Base-by-base conservation (phyloP, 2,888 invertebrate species). In the Lasioglossum morio region DNA sequence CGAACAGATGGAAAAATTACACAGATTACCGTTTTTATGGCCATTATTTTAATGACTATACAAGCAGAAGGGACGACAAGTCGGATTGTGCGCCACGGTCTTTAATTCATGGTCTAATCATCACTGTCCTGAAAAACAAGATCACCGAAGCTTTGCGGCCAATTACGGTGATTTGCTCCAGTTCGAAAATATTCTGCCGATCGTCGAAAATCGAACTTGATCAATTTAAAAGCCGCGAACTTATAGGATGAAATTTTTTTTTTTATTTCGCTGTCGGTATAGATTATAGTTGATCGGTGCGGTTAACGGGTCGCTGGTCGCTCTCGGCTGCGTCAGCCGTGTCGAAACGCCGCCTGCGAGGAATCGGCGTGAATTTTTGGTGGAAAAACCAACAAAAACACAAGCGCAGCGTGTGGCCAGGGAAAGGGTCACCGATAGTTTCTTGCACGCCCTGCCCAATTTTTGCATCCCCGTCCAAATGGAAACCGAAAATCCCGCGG, bases 401-500 rank as follows among this genome's bases (percentile, higher is more conserved):
- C 30, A 19, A 63, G 16, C 16, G 16, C 30, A 16, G 23, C 37
- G 37, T 14, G 66, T 23, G 19, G 27, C 3, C n/a, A 2, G 23
- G n/a, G 30, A 27, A 66, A 48, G 53, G 27, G 40, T n/a, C 40
- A 23, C 48, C 75, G 81, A 75, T 81, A 72, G 34, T 83, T 83
- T 37, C 81, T 80, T 70, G 37, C 12, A 34, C 57, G 37, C 16
- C 40, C 80, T 3, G 70, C n/a, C 69, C 57, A n/a, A 66, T 76
- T 76, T 43, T 46, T 27, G 30, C 57, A 19, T 34, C 7, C n/a
- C 40, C 10, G 12, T 23, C 1, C 37, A 40, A 69, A 80, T 53
- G 77, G 37, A 79, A 43, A 79, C 57, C 73, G 69, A 80, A 82
- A 82, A 74, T 70, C 74, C 34, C 12, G 46, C 37, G 72, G 40